Evolutionary conservation across 2,113 vertebrate genomes (phyloP), one percentile per base, ranked within the genome.

Genomic region (Misgurnus mizolepis): DNA sequence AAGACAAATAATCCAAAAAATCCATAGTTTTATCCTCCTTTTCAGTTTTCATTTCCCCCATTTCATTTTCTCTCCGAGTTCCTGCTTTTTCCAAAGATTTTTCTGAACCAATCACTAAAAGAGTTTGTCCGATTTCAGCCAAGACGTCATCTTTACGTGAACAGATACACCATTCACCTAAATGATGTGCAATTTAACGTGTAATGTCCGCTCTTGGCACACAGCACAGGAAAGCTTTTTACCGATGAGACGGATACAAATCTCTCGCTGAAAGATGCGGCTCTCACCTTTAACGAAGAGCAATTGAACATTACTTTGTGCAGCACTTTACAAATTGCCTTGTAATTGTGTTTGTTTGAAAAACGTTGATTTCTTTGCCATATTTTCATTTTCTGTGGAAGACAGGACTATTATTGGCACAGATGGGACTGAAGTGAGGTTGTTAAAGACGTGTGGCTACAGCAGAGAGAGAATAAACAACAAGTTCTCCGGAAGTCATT

Each of bases 261-360:
- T 90, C 86, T 80, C 80, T 81, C 69, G 69, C 80, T 83, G 86
- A 84, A 82, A 87, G 80, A 85, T 67, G 55, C 81, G 85, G 61
- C 61, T 74, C 83, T 83, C 85, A 89, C 80, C 82, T 85, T 86
- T 83, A 71, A 84, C 67, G 58, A 69, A 72, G 73, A 89, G 83
- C 76, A 55, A 84, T 88, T 86, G 61, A 84, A 83, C 84, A 88
- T 88, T 87, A 84, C 87, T 87, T 86, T 82, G 78, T 62, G 80
- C 85, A 86, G 90, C 86, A 88, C 90, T 89, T 85, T 85, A 76
- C 85, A 87, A 89, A 92, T 90, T 88, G 81, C 85, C 74, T 83
- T 71, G 81, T 90, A 89, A 93, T 90, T 89, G 84, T 89, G 83
- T 91, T 89, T 89, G 78, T 80, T 78, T 88, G 86, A 90, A 89